Percentiles rank a stretch among this genome's conserved stretches.
Conservation (phyloP, 1,140 invertebrate genomes). For the Helicoverpa zea region DNA sequence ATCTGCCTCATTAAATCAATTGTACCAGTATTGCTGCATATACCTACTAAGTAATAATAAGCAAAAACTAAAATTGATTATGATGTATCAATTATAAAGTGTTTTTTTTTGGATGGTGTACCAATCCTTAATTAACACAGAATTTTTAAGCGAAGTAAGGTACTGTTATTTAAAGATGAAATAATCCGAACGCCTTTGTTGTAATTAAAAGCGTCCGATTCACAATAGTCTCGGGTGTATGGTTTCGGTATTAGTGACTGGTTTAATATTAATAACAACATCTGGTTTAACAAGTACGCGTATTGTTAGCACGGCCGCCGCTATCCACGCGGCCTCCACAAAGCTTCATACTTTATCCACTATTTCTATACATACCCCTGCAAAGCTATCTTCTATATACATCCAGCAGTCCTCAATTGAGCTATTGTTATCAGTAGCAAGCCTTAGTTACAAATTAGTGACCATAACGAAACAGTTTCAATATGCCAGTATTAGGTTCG, state of each 20-base stretch:
- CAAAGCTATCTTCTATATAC: constrained; percentile 41
- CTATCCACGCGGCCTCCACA: constrained; percentile 48
- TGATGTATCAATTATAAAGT: too few species aligned
- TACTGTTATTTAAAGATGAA: constrained; percentile 13
- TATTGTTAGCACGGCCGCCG: constrained; percentile 63
- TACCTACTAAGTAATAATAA: too few species aligned
- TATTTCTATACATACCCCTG: constrained; percentile 49
- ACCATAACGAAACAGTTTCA: constrained; percentile 51
- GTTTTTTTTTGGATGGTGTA: too few species aligned
- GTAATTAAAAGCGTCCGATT: constrained; percentile 22
- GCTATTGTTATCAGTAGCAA: constrained; percentile 54
- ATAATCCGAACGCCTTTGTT: constrained; percentile 23
- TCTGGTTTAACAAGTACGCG: constrained; percentile 50
- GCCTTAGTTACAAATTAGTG: constrained; percentile 61
- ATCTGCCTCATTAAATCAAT: neutral
- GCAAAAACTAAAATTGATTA: too few species aligned
- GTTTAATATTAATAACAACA: constrained; percentile 40
- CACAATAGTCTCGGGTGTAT: constrained; percentile 54
- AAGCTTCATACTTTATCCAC: constrained; percentile 38
- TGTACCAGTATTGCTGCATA: too few species aligned
- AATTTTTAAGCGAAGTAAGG: constrained; percentile 26
- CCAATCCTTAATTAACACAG: constrained; percentile 10
- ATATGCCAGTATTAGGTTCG: constrained; percentile 46
- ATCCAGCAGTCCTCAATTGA: constrained; percentile 34
- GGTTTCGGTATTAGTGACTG: constrained; percentile 68